Evolutionary conservation across 92 coral and sea anemone genomes (phyloP).

Genomic region (Porites divaricata): DNA sequence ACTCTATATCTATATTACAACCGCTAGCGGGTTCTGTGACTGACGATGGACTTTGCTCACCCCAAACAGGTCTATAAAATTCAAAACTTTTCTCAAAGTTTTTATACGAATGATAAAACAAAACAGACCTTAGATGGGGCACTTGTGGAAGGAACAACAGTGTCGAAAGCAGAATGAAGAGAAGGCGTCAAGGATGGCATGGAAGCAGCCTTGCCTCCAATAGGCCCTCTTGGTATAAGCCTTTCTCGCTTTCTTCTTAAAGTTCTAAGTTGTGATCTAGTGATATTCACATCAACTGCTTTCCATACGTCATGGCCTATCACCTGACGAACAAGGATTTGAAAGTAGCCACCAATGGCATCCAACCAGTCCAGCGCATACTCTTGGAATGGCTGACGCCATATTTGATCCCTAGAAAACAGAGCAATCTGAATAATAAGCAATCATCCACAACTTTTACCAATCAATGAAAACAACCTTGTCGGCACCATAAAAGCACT

Average conservation of each 20-base stretch:
- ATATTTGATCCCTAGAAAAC: conserved; percentile 75
- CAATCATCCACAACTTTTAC: neutral
- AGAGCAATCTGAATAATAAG: neutral
- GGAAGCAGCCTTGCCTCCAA: neutral
- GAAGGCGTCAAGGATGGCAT: conserved; percentile 64
- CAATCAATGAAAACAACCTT: too few species aligned
- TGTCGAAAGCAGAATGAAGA: conserved; percentile 73
- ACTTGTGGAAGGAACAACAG: conserved; percentile 51
- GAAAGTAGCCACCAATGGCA: conserved; percentile 70
- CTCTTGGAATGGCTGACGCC: conserved; percentile 86
- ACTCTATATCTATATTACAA: too few species aligned
- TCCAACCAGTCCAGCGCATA: conserved; percentile 83
- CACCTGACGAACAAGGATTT: conserved; percentile 64
- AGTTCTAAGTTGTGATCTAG: neutral
- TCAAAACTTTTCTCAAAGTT: too few species aligned
- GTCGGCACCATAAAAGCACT: too few species aligned
- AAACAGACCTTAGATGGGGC: conserved; percentile 33
- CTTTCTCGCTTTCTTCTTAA: neutral
- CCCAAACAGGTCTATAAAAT: too few species aligned
- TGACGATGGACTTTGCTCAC: too few species aligned
- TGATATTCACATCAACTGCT: conserved; percentile 25
- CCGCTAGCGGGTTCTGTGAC: too few species aligned
- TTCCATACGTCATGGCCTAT: conserved; percentile 77
- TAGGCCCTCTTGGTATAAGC: neutral
- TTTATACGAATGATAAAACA: neutral